Evolutionary conservation across 2,888 invertebrate genomes (phyloP).

Genomic region (Chrysolina haemoptera): DNA sequence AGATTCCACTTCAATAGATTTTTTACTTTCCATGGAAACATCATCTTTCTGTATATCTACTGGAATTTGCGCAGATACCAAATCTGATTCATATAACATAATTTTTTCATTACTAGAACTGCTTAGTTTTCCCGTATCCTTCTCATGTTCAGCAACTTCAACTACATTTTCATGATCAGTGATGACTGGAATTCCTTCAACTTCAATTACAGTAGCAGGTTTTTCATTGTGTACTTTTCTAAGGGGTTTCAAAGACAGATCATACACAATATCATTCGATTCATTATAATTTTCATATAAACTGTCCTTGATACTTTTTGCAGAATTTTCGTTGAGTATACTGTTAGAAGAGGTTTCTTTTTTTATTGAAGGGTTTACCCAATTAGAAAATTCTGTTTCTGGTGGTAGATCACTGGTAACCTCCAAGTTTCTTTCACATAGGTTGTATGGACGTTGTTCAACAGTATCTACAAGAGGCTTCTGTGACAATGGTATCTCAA

Average conservation of each 20-base stretch:
- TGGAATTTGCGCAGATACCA: neutral
- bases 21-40: neutral
- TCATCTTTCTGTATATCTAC: neutral
- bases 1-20: neutral
- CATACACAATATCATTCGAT: neutral
- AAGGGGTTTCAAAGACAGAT: neutral
- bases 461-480: neutral
- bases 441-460: neutral
- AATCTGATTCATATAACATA: neutral
- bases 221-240: neutral
- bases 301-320: neutral
- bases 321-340: neutral
- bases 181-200: neutral
- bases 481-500: too few relatives aligned
- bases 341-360: neutral
- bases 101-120: neutral
- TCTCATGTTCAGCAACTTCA: neutral
- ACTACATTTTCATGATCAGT: neutral
- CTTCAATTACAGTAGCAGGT: neutral
- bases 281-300: neutral
- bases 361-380: neutral
- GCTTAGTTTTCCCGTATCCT: neutral
- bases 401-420: neutral
- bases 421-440: neutral
- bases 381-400: neutral